phyloP scores from a whole-genome alignment of 2,888 invertebrate genomes.

The Phalera bucephala region DNA sequence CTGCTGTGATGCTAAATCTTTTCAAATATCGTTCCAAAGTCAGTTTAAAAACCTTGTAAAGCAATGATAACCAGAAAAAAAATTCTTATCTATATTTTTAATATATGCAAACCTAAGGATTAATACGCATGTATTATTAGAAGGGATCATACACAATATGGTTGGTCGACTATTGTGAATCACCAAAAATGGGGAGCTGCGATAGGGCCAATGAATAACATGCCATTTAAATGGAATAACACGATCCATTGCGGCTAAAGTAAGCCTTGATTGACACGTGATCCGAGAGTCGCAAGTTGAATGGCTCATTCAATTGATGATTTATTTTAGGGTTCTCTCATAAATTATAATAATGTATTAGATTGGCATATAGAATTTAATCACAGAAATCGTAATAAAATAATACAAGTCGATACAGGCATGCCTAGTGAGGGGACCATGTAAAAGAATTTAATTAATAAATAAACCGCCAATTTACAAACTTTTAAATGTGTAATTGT shows the following conservation, averaged over 20 bases:
- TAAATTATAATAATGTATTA: slow-evolving; percentile 13
- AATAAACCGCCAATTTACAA: too few species aligned
- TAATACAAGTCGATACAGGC: too few species aligned
- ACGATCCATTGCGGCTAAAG: slow-evolving; percentile 63
- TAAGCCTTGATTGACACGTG: slow-evolving; percentile 78
- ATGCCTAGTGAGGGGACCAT: too few species aligned
- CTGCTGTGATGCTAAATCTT: too few species aligned
- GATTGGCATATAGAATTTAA: too few species aligned
- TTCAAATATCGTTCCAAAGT: too few species aligned
- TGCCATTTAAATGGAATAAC: slow-evolving; percentile 72
- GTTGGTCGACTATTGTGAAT: slow-evolving; percentile 49
- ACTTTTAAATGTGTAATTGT: too few species aligned
- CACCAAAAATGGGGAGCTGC: slow-evolving; percentile 54
- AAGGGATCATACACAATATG: slow-evolving; percentile 52
- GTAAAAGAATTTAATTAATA: too few species aligned
- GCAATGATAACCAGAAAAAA: slow-evolving; percentile 1
- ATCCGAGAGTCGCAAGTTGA: slow-evolving; percentile 61
- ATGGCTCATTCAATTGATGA: slow-evolving; percentile 53
- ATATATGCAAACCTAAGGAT: slow-evolving; percentile 27
- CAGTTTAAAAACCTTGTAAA: too few species aligned
- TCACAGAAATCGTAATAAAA: too few species aligned
- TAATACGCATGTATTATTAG: slow-evolving; percentile 46
- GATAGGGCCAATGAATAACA: slow-evolving; percentile 78
- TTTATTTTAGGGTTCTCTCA: slow-evolving; percentile 27
- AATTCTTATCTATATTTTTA: slow-evolving; percentile 10